Conservation (phyloP, 2,888 invertebrate genomes). For the Tetragnatha montana region DNA sequence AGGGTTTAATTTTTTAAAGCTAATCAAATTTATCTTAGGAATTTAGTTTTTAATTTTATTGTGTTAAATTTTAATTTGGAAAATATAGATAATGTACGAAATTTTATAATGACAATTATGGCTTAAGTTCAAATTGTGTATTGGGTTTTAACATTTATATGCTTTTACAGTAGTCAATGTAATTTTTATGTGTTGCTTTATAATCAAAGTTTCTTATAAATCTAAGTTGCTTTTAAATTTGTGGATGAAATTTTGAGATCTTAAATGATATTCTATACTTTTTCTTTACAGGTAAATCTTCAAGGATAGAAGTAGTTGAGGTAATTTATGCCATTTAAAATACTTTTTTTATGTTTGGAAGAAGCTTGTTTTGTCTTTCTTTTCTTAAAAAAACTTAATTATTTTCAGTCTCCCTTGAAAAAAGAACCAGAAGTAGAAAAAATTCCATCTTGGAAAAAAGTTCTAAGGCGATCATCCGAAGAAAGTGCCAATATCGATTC, state of each 20-base stretch:
- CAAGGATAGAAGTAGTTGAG: not conserved
- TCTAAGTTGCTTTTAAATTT: not conserved
- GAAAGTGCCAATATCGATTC: constrained; percentile 28
- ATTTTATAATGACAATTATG: too few species aligned
- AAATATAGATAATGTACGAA: too few species aligned
- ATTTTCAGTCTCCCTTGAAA: constrained; percentile 23
- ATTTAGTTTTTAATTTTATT: too few species aligned
- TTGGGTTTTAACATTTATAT: too few species aligned
- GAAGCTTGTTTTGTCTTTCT: not conserved
- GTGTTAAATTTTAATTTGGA: too few species aligned
- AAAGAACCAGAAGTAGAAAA: constrained; percentile 51
- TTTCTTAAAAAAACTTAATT: not conserved
- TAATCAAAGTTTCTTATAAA: not conserved
- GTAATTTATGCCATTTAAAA: not conserved
- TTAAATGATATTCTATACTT: not conserved
- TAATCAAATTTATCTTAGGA: too few species aligned
- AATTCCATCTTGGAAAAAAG: constrained; percentile 67
- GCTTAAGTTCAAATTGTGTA: too few species aligned
- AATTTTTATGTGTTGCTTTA: not conserved
- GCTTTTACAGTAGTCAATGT: too few species aligned
- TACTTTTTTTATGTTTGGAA: not conserved
- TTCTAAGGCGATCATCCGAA: constrained; percentile 50
- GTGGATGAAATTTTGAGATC: not conserved
- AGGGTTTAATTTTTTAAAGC: too few species aligned
- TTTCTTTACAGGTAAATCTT: not conserved